phyloP scores from a whole-genome alignment of 2,113 vertebrate species.

The Mesembrinibis cayennensis region DNA sequence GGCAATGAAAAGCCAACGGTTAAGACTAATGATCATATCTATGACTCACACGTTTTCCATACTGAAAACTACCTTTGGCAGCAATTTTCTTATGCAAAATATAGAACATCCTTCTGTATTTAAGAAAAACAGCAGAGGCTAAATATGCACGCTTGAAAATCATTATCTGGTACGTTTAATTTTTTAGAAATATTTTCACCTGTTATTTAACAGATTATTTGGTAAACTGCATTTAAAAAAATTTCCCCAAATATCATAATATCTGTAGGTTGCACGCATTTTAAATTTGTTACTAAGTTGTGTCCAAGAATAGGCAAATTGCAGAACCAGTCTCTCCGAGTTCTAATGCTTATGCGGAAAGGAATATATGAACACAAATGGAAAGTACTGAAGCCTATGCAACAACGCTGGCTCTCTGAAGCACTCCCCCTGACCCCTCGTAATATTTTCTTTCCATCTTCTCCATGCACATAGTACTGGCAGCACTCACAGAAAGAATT shows the following conservation, averaged over 20 bases:
- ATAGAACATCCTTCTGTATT: neutral
- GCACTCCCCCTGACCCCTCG: neutral
- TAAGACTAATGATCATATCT: slow-evolving; percentile 1
- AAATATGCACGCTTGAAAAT: neutral
- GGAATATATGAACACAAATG: neutral
- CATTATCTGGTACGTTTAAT: neutral
- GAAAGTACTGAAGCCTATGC: neutral
- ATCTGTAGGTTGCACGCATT: neutral
- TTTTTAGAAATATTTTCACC: neutral
- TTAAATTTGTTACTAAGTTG: neutral
- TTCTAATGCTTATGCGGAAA: neutral
- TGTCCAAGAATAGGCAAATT: neutral
- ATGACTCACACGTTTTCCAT: slow-evolving; percentile 47
- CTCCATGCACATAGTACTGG: neutral
- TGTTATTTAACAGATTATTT: neutral
- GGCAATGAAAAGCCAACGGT: neutral
- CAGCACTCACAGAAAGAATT: neutral
- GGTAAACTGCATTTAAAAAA: neutral
- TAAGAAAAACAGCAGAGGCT: neutral
- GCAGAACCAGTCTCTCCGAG: neutral
- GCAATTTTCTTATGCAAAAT: neutral
- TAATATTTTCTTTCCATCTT: slow-evolving; percentile 13
- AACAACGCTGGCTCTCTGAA: neutral
- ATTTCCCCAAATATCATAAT: neutral
- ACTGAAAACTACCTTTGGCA: slow-evolving; percentile 36